phyloP scores from a whole-genome alignment of 2,797 vertebrate species.

The Molossus alvarezi region DNA sequence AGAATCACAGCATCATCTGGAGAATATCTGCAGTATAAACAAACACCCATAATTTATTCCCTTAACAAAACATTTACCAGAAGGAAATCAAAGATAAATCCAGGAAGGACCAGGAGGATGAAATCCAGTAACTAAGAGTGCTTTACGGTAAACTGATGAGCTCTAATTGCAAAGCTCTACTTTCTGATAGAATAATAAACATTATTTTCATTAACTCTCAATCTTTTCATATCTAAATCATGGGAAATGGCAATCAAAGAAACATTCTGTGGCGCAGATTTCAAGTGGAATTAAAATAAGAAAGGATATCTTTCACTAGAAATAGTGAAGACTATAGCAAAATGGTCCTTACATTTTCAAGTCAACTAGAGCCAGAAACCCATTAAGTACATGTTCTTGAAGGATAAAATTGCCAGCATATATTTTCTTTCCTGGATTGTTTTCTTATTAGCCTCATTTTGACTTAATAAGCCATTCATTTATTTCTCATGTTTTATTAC shows the following conservation, averaged over 20 bases:
- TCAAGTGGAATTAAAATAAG: slow-evolving; percentile 65
- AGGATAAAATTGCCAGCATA: slow-evolving; percentile 36
- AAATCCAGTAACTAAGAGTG: slow-evolving; percentile 28
- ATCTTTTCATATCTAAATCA: slow-evolving; percentile 65
- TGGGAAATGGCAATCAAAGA: slow-evolving; percentile 40
- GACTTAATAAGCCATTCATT: slow-evolving; percentile 66
- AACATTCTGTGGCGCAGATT: slow-evolving; percentile 28
- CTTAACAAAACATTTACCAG: slow-evolving; percentile 75
- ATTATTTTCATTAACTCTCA: slow-evolving; percentile 54
- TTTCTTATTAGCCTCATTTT: slow-evolving; percentile 71
- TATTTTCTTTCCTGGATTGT: slow-evolving; percentile 51
- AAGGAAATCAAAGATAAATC: slow-evolving; percentile 72
- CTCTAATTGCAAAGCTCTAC: slow-evolving; percentile 13
- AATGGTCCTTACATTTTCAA: slow-evolving; percentile 57
- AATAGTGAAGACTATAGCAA: slow-evolving; percentile 48
- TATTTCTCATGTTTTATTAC: slow-evolving; percentile 71
- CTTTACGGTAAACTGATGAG: slow-evolving; percentile 61
- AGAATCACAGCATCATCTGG: slow-evolving; percentile 53
- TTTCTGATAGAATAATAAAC: slow-evolving; percentile 53
- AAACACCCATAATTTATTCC: slow-evolving; percentile 63
- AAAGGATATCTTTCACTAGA: slow-evolving; percentile 10
- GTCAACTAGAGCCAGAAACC: slow-evolving; percentile 53
- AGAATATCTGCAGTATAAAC: slow-evolving; percentile 61
- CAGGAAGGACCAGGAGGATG: slow-evolving; percentile 30
- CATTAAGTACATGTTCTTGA: slow-evolving; percentile 46